These are phyloP conservation scores for Pocota personata DNA, from an alignment of 2,888 invertebrate genomes.

Conservation along the genomic window DNA sequence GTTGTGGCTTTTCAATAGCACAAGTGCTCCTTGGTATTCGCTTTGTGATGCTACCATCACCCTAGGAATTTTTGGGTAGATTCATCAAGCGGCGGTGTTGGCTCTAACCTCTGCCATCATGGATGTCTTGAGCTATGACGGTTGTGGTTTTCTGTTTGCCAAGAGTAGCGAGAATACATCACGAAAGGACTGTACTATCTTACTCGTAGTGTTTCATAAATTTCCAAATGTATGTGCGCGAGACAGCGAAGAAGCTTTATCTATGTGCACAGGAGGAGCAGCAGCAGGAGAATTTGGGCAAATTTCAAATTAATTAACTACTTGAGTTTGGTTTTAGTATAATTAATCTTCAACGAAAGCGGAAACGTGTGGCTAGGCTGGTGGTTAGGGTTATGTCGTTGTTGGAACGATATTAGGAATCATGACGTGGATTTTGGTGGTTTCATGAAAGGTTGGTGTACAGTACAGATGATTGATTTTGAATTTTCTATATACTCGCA, in stretches of 20 bases:
- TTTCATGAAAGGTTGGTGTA: not conserved
- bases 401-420: not conserved
- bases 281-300: conserved; percentile 29
- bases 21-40: conserved; percentile 60
- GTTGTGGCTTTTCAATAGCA: conserved; percentile 64
- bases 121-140: conserved; percentile 71
- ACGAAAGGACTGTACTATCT: conserved; percentile 12
- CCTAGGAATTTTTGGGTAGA: conserved; percentile 45
- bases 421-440: conserved; percentile 25
- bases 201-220: conserved; percentile 39
- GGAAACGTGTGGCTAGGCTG: conserved; percentile 60
- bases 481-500: too few relatives aligned
- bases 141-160: conserved; percentile 69
- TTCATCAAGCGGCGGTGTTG: conserved; percentile 59
- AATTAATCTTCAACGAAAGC: conserved; percentile 66
- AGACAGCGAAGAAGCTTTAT: conserved; percentile 8
- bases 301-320: conserved; percentile 74
- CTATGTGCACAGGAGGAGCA: conserved; percentile 18
- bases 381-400: conserved; percentile 18
- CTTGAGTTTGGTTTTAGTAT: conserved; percentile 71
- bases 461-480: too few relatives aligned
- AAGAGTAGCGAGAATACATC: conserved; percentile 34
- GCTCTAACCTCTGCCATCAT: conserved; percentile 54
- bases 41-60: conserved; percentile 33
- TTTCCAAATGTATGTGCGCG: conserved; percentile 26